Evolutionary conservation across 1,140 invertebrate species (phyloP).

Genomic region (Oscheius sp.): DNA sequence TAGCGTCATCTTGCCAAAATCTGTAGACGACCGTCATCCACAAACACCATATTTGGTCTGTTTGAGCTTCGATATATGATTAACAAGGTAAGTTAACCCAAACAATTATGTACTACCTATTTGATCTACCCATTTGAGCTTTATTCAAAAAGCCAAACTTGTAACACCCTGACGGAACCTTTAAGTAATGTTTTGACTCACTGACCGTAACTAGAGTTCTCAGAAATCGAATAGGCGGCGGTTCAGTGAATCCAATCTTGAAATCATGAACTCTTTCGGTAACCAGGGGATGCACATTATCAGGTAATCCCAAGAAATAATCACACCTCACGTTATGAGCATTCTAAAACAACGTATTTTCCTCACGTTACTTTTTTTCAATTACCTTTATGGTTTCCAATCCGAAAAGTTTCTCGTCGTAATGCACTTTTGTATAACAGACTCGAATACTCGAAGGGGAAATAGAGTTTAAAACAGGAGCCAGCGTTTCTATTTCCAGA

Average conservation of each 20-base stretch:
- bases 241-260: not conserved
- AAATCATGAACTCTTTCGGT: slow-evolving; percentile 2
- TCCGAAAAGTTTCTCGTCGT: not conserved
- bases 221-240: not conserved
- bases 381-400: not conserved
- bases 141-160: too few species aligned
- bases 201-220: too few species aligned
- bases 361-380: not conserved
- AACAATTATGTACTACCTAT: too few species aligned
- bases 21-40: too few species aligned
- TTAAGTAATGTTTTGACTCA: too few species aligned
- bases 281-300: not conserved
- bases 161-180: too few species aligned
- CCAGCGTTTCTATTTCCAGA: not conserved
- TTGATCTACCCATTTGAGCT: too few species aligned
- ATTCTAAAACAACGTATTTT: not conserved
- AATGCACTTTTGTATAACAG: not conserved
- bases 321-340: not conserved
- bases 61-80: too few species aligned
- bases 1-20: too few species aligned
- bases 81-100: too few species aligned
- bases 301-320: not conserved
- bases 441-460: not conserved
- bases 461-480: not conserved
- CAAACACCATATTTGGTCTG: too few species aligned